These are phyloP conservation scores for Drosophila lowei DNA, from an alignment of 1,140 invertebrate genomes.

Conservation along the genomic window DNA sequence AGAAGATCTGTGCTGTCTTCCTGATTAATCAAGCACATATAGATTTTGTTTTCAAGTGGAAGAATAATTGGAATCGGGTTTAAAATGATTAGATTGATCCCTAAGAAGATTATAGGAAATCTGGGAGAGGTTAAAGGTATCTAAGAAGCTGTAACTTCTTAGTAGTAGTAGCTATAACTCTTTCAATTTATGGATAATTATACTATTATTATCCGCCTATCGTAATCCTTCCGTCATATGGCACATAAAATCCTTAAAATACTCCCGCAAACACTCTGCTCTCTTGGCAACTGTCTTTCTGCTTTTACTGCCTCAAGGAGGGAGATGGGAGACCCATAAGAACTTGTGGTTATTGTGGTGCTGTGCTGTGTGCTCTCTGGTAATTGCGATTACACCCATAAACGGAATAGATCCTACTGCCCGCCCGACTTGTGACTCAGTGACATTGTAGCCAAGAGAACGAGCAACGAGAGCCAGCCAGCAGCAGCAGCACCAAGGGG, in stretches of 20 bases:
- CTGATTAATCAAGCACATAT: not conserved
- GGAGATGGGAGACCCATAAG: not conserved
- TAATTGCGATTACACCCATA: conserved; percentile 65
- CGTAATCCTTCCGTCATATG: conserved; percentile 23
- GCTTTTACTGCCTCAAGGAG: conserved; percentile 30
- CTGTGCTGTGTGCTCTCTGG: conserved; percentile 7
- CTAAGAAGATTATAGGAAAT: no score
- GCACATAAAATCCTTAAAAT: conserved; percentile 57
- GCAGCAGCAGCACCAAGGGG: conserved; percentile 1
- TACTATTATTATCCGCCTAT: not conserved
- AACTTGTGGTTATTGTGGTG: conserved; percentile 29
- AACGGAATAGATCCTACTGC: conserved; percentile 48
- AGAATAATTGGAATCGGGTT: not conserved
- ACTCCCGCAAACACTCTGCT: conserved; percentile 34
- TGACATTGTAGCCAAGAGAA: conserved; percentile 63
- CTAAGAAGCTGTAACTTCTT: no score
- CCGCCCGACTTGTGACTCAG: conserved; percentile 44
- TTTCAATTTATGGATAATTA: no score
- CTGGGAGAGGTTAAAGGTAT: no score
- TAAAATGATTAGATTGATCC: no score
- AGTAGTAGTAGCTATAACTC: no score
- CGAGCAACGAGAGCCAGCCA: conserved; percentile 10
- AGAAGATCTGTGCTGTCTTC: not conserved
- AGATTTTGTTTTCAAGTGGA: not conserved
- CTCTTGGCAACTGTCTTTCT: not conserved